A percentile compares a stretch with the other conserved stretches of the same genome.
phyloP scores from a whole-genome alignment of 1,140 invertebrate genomes.

The Pseudachorutes palmiensis region DNA sequence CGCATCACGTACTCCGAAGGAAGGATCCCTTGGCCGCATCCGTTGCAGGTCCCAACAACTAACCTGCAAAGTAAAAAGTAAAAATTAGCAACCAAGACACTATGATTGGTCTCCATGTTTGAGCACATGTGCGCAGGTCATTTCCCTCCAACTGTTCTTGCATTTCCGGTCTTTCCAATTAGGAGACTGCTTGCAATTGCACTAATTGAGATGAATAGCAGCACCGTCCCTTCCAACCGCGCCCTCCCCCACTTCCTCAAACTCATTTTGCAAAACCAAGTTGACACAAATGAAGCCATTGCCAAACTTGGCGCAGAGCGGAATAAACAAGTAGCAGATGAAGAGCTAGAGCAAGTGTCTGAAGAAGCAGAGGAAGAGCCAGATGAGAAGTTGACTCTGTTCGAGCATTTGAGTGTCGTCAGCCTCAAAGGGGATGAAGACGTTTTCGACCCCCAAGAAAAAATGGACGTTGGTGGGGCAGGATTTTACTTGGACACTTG shows the following conservation, averaged over 20 bases:
- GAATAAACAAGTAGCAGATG: constrained; percentile 2
- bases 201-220: background rate
- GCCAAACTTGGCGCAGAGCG: too few relatives aligned
- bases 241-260: constrained; percentile 8
- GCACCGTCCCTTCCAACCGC: background rate
- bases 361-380: background rate
- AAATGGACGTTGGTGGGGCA: background rate
- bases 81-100: background rate
- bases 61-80: constrained; percentile 53
- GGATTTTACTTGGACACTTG: constrained; percentile 4
- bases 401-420: background rate
- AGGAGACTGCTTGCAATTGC: background rate
- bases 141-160: too few relatives aligned
- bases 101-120: background rate
- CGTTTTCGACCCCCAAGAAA: background rate
- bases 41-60: constrained; percentile 79
- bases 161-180: too few relatives aligned
- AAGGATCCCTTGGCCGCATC: constrained; percentile 80
- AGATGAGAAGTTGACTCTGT: background rate
- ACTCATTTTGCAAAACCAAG: constrained; percentile 2
- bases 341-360: background rate
- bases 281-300: constrained; percentile 1
- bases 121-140: too few relatives aligned
- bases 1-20: constrained; percentile 85
- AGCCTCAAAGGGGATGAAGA: background rate